phyloP scores from a whole-genome alignment of 2,888 invertebrate genomes.

The Diloba caeruleocephala region DNA sequence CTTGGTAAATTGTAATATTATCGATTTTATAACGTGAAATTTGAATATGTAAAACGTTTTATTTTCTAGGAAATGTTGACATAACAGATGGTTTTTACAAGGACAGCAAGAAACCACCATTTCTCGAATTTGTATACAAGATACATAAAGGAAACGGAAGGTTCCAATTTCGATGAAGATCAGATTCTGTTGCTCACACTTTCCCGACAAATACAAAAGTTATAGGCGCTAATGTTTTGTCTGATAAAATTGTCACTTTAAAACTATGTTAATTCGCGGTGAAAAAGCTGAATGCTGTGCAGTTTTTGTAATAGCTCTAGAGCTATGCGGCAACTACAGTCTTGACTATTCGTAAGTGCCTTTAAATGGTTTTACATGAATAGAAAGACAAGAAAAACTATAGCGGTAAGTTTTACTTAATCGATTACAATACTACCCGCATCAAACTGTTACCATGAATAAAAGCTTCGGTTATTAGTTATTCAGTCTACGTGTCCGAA shows the following conservation, averaged over 20 bases:
- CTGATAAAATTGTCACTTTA: no score
- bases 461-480: no score
- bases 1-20: conserved; percentile 51
- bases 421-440: no score
- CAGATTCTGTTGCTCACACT: conserved; percentile 8
- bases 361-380: no score
- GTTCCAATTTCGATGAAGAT: conserved; percentile 1
- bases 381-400: no score
- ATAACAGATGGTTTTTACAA: conserved; percentile 11
- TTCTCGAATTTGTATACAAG: conserved; percentile 16
- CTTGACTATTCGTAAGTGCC: no score
- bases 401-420: background rate
- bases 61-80: conserved; percentile 15
- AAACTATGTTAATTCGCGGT: no score
- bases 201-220: background rate
- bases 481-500: no score
- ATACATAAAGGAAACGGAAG: conserved; percentile 4
- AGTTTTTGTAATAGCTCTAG: no score
- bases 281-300: no score
- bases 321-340: no score
- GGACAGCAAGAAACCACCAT: conserved; percentile 12
- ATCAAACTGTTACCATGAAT: no score
- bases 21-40: conserved; percentile 31
- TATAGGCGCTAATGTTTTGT: background rate
- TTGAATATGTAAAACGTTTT: conserved; percentile 15